Evolutionary conservation across 2,797 vertebrate genomes (phyloP).

Genomic region (Scolopax bukidnonensis): DNA sequence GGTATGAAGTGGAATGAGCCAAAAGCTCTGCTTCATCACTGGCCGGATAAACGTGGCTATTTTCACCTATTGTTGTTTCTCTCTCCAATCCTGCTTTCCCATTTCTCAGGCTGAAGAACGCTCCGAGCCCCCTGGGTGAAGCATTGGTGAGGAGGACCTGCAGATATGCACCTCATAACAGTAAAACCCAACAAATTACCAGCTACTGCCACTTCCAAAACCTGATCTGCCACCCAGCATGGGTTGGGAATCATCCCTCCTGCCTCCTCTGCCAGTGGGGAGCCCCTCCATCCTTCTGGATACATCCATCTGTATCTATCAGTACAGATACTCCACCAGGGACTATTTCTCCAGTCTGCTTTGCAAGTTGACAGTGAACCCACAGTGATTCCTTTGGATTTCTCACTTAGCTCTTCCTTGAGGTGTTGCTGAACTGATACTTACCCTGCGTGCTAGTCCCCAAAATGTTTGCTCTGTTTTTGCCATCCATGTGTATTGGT

Average conservation of each 20-base stretch:
- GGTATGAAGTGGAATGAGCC: not conserved
- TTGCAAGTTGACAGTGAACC: not conserved
- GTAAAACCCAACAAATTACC: not conserved
- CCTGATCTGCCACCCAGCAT: not conserved
- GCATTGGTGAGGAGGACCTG: not conserved
- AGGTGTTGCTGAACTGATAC: not conserved
- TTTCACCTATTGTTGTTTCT: not conserved
- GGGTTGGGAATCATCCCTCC: not conserved
- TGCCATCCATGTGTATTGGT: accelerated
- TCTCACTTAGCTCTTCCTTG: not conserved
- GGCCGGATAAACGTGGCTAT: not conserved
- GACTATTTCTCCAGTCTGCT: not conserved
- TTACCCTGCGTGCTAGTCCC: not conserved
- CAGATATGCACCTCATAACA: not conserved
- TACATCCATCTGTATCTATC: no score
- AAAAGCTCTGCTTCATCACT: not conserved
- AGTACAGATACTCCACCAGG: not conserved
- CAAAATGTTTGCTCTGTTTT: not conserved
- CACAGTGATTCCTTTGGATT: not conserved
- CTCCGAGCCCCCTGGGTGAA: not conserved
- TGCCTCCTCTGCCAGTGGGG: not conserved
- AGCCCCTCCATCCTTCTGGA: not conserved
- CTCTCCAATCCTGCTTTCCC: not conserved
- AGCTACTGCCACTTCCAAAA: not conserved
- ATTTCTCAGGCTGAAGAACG: not conserved